Evolutionary conservation across 2,113 vertebrate species (phyloP).

Genomic region (Isurus oxyrinchus): DNA sequence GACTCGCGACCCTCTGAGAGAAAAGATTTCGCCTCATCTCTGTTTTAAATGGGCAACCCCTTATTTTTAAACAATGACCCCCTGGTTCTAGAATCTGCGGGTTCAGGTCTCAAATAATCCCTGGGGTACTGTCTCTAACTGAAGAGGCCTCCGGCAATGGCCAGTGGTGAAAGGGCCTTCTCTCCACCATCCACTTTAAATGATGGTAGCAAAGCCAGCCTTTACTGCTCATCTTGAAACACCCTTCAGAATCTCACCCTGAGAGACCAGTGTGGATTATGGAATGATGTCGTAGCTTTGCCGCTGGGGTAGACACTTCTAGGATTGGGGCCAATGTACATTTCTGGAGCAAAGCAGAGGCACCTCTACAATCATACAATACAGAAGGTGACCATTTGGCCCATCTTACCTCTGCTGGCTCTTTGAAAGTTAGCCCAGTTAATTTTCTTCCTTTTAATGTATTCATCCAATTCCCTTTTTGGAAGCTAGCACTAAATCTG

Average conservation of each 20-base stretch:
- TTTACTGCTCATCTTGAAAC: neutral
- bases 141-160: neutral
- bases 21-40: too few species aligned
- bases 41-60: too few species aligned
- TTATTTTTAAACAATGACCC: too few species aligned
- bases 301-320: neutral
- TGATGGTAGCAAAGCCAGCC: neutral
- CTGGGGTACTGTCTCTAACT: neutral
- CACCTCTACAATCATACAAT: neutral
- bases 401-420: neutral
- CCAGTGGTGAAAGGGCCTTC: neutral
- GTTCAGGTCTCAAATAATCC: neutral
- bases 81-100: too few species aligned
- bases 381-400: neutral
- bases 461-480: neutral
- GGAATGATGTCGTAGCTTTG: neutral
- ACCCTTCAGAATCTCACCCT: neutral
- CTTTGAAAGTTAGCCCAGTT: neutral
- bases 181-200: neutral
- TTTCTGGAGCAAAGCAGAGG: neutral
- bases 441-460: neutral
- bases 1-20: too few species aligned
- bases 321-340: neutral
- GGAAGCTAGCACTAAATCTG: neutral
- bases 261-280: neutral